These are phyloP conservation scores for Drosophila mimica DNA, from an alignment of 2,888 invertebrate genomes.

Conservation along the genomic window DNA sequence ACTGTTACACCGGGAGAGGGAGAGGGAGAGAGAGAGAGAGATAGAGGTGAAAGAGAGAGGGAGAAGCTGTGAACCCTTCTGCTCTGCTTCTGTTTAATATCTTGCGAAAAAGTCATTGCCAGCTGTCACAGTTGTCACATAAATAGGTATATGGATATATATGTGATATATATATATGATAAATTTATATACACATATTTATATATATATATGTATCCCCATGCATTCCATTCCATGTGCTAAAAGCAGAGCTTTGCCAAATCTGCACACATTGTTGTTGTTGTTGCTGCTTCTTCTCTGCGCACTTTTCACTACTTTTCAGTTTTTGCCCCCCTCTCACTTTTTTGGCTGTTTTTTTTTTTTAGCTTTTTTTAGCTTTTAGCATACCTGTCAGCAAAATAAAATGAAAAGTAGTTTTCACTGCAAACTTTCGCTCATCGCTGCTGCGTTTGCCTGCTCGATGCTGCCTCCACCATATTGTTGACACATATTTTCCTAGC, in stretches of 20 bases:
- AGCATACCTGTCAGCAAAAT: conserved; percentile 79
- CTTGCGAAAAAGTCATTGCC: conserved; percentile 76
- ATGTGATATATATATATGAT: background rate
- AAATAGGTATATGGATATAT: background rate
- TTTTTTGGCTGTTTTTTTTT: background rate
- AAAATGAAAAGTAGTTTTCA: conserved; percentile 79
- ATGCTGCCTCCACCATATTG: conserved; percentile 61
- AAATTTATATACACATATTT: background rate
- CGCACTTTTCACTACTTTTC: conserved; percentile 64
- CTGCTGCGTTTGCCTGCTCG: conserved; percentile 35
- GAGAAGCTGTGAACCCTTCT: conserved; percentile 48
- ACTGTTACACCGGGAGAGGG: conserved; percentile 42
- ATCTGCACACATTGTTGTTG: conserved; percentile 46
- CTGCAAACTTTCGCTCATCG: conserved; percentile 78
- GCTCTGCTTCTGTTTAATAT: conserved; percentile 54
- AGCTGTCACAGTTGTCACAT: conserved; percentile 65
- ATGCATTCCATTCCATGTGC: background rate
- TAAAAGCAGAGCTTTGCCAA: conserved; percentile 41
- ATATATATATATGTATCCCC: background rate
- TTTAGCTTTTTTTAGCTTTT: conserved; percentile 67
- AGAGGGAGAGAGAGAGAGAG: background rate
- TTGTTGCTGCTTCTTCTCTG: conserved; percentile 29
- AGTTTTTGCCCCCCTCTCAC: conserved; percentile 3
- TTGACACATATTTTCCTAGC: conserved; percentile 76
- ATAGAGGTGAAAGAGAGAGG: too few relatives aligned